phyloP scores from a whole-genome alignment of 2,113 vertebrate species.

The Hypanus sabinus region DNA sequence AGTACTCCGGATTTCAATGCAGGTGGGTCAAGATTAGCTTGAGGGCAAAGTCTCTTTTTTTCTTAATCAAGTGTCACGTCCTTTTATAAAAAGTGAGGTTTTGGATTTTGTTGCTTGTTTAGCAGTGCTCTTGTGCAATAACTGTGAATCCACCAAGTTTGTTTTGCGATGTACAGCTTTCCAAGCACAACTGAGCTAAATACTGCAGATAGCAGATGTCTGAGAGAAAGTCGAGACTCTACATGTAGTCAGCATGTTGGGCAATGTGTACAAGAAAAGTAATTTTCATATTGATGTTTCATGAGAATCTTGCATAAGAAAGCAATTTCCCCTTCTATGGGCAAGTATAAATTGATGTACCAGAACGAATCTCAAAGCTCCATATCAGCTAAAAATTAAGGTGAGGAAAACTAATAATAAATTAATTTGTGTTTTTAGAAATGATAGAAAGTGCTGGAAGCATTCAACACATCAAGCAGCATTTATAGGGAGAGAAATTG shows the following conservation, averaged over 20 bases:
- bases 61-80: neutral
- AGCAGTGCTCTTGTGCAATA: neutral
- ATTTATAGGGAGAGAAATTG: too few relatives aligned
- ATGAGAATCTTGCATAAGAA: too few relatives aligned
- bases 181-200: neutral
- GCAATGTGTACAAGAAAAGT: too few relatives aligned
- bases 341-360: neutral
- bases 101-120: neutral
- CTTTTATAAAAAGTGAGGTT: neutral
- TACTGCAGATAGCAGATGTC: neutral
- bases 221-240: too few relatives aligned
- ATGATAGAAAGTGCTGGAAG: too few relatives aligned
- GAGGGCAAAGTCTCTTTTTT: neutral
- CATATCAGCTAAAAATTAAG: neutral
- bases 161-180: neutral
- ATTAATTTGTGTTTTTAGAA: too few relatives aligned
- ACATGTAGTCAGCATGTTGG: too few relatives aligned
- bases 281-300: too few relatives aligned
- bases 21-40: neutral
- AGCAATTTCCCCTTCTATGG: too few relatives aligned
- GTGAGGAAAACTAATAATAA: too few relatives aligned
- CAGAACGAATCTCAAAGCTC: neutral
- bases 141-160: neutral
- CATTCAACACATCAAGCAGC: too few relatives aligned
- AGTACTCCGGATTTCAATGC: neutral